These are phyloP conservation scores for Parelbella ahira DNA, from an alignment of 2,888 invertebrate genomes.

Conservation along the genomic window DNA sequence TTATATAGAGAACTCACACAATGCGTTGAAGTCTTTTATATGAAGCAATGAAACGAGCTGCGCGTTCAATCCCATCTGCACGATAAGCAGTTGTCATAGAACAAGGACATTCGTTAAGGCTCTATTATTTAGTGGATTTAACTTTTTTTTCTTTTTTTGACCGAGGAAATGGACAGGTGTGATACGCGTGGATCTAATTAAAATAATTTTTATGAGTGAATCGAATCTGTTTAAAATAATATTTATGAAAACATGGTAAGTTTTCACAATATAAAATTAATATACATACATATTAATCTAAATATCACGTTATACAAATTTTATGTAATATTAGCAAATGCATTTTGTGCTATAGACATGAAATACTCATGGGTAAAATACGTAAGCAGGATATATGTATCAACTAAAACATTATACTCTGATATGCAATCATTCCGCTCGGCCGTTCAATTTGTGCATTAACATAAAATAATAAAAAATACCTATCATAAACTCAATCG, in stretches of 20 bases:
- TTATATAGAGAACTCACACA: slow-evolving; percentile 14
- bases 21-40: slow-evolving; percentile 23
- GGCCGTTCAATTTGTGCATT: slow-evolving; percentile 62
- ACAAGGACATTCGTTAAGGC: slow-evolving; percentile 19
- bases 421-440: slow-evolving; percentile 32
- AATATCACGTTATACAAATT: no score
- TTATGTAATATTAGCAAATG: no score
- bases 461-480: slow-evolving; percentile 70
- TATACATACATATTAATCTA: no score
- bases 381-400: neutral
- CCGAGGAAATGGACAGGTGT: no score
- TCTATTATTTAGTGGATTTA: slow-evolving; percentile 10
- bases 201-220: no score
- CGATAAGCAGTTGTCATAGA: slow-evolving; percentile 15
- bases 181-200: no score
- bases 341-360: no score
- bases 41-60: slow-evolving; percentile 16
- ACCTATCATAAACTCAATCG: slow-evolving; percentile 66
- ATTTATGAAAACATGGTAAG: no score
- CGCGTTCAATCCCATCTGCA: slow-evolving; percentile 8
- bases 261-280: no score
- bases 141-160: slow-evolving; percentile 2
- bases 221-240: no score
- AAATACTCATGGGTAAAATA: neutral
- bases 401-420: slow-evolving; percentile 6